A percentile compares a stretch with the other conserved stretches of the same genome.
These are phyloP conservation scores for Nymphalis c-album DNA, from an alignment of 2,888 invertebrate species.

Conservation along the genomic window DNA sequence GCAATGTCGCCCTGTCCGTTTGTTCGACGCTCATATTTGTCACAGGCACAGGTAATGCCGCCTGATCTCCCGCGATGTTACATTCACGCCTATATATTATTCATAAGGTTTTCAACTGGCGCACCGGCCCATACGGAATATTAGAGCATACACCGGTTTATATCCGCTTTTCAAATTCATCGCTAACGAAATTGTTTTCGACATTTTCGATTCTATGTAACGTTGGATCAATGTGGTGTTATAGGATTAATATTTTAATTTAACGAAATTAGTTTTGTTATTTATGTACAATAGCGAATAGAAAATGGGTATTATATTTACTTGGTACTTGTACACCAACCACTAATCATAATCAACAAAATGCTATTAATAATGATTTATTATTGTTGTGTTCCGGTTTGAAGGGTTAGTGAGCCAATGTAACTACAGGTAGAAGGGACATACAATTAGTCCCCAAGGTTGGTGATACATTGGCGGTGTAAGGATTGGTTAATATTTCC, in stretches of 20 bases:
- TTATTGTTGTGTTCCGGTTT: too few relatives aligned
- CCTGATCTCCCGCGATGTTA: slow-evolving; percentile 57
- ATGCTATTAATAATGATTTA: too few relatives aligned
- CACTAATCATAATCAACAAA: too few relatives aligned
- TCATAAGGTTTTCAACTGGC: slow-evolving; percentile 74
- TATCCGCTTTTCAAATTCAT: slow-evolving; percentile 68
- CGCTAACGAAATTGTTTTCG: slow-evolving; percentile 74
- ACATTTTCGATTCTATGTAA: slow-evolving; percentile 45
- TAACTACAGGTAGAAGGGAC: too few relatives aligned
- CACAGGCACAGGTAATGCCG: slow-evolving; percentile 50
- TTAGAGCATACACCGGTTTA: slow-evolving; percentile 70
- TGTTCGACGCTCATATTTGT: slow-evolving; percentile 55
- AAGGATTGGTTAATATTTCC: too few relatives aligned
- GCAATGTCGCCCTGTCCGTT: slow-evolving; percentile 46
- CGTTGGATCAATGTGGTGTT: background rate
- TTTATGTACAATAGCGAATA: too few relatives aligned
- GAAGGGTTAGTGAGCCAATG: too few relatives aligned
- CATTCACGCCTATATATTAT: slow-evolving; percentile 70
- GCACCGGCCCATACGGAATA: slow-evolving; percentile 74
- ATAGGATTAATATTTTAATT: background rate
- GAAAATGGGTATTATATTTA: too few relatives aligned
- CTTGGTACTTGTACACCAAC: too few relatives aligned
- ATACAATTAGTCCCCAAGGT: too few relatives aligned
- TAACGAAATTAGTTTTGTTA: too few relatives aligned
- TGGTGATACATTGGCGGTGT: too few relatives aligned